Evolutionary conservation across 2,888 invertebrate species (phyloP), one percentile per base, ranked within the genome.

Genomic region (Aleiodes alternator): DNA sequence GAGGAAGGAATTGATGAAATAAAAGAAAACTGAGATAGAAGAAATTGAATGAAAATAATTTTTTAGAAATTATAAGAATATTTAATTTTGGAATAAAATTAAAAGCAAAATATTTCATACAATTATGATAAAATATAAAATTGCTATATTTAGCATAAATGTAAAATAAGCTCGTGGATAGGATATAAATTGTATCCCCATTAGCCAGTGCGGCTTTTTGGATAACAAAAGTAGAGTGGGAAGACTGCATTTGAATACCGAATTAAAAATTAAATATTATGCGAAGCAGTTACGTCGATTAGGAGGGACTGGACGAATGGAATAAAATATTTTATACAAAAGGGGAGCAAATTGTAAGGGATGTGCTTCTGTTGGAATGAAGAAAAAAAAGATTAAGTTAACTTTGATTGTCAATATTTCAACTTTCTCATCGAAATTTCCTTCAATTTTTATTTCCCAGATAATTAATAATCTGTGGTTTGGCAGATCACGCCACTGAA

Each of bases 261-360:
- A 86, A 87, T 88, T 88, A 88, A 88, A 89, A 89, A 89, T 89
- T 89, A 88, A 89, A 89, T 86, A 86, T 85, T 85, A 85, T 85
- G 72, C 82, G 78, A 80, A 75, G 79, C 78, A 80, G 80, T 81
- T 80, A 75, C 75, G 81, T 82, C 85, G 85, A 86, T 86, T 86
- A 86, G 85, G 82, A 81, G 76, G 77, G 77, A 77, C 78, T 70
- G 73, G 77, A 56, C 68, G 77, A 78, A 78, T 72, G 79, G 59
- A 76, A 82, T 51, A 82, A 84, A 81, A 64, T 64, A 64, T 64
- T 64, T 64, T 43, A 43, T 64, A 80, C 75, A 77, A 71, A 69
- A 64, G 77, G 75, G 74, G 70, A 70, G 68, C 43, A 51, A 71
- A 66, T 56, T 7, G 29, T 48, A 64, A 23, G 48, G 64, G 23